Percentiles rank a stretch among this genome's conserved stretches.
These are phyloP conservation scores for Halcyon smyrnensis DNA, from an alignment of 2,797 vertebrate genomes.

Conservation along the genomic window DNA sequence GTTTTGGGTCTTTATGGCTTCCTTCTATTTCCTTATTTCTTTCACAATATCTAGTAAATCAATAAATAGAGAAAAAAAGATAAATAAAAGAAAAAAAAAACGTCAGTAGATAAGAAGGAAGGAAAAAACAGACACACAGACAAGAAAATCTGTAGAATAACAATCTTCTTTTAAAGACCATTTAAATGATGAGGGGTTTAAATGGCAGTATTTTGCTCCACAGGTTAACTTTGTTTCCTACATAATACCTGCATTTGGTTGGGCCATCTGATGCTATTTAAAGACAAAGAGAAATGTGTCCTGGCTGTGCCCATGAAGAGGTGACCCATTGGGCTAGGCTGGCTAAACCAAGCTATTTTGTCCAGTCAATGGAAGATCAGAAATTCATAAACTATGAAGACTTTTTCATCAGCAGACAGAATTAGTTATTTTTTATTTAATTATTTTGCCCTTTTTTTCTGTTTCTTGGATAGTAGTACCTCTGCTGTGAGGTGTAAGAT, in stretches of 20 bases:
- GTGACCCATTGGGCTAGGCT: background rate
- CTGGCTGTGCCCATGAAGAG: background rate
- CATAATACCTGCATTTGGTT: accelerated
- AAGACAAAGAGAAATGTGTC: background rate
- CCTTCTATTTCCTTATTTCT: background rate
- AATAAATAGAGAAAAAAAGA: background rate
- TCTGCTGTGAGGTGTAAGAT: background rate
- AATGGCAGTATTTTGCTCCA: background rate
- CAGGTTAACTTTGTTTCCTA: background rate
- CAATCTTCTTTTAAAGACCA: background rate
- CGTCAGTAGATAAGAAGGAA: background rate
- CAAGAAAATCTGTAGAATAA: background rate
- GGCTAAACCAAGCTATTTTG: background rate
- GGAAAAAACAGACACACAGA: accelerated
- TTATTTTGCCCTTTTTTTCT: background rate
- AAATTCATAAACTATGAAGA: background rate
- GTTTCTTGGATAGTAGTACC: background rate
- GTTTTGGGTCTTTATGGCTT: background rate
- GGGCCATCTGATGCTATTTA: background rate
- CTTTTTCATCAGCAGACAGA: background rate
- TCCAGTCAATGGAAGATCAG: background rate
- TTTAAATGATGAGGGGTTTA: background rate
- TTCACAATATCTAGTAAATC: background rate
- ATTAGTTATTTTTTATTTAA: too few relatives aligned
- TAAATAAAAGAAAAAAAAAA: background rate